phyloP scores from a whole-genome alignment of 2,888 invertebrate genomes.

The Frankliniella fusca region DNA sequence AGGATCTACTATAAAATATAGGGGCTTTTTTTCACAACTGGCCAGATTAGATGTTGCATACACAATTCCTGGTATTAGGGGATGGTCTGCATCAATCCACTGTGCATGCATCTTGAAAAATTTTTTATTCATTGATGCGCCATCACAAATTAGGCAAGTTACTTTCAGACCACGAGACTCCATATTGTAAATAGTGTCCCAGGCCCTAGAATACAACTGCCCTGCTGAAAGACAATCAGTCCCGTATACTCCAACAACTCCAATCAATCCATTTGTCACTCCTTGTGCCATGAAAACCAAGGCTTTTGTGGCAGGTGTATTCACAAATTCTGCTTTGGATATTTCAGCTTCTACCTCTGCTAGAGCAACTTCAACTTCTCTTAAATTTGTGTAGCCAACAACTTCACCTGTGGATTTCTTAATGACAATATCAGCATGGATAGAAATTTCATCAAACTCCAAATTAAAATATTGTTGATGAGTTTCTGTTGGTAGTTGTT shows the following conservation, averaged over 20 bases:
- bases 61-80: not conserved
- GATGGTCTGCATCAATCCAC: too few relatives aligned
- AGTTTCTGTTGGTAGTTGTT: not conserved
- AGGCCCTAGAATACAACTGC: not conserved
- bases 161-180: not conserved
- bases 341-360: not conserved
- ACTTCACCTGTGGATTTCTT: not conserved
- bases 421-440: not conserved
- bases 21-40: not conserved
- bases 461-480: not conserved
- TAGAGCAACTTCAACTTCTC: not conserved
- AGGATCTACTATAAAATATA: not conserved
- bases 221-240: not conserved
- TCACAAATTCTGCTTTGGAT: not conserved
- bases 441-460: not conserved
- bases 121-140: not conserved
- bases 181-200: slow-evolving; percentile 2
- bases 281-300: not conserved
- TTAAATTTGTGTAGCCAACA: not conserved
- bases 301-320: not conserved
- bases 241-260: not conserved
- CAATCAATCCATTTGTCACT: not conserved
- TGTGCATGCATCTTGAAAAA: slow-evolving; percentile 7
- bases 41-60: not conserved
- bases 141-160: not conserved